Evolutionary conservation across 1,140 invertebrate species (phyloP), one percentile per base, ranked within the genome.

Genomic region (Papilio helenus): DNA sequence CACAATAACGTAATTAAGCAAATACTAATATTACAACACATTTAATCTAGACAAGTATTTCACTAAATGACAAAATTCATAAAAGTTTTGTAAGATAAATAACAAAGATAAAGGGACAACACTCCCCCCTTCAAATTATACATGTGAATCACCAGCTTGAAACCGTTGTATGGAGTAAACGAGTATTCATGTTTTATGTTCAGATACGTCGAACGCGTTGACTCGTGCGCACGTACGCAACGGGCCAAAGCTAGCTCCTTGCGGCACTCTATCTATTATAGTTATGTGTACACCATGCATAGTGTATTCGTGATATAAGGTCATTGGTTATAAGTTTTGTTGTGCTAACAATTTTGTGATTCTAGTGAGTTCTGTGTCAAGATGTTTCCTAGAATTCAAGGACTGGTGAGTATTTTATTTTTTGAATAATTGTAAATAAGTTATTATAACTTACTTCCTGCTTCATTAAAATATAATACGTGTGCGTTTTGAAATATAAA

Each of bases 341-440:
- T 82, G 77, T 85, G 79, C n/a, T 79, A 73, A 76, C 79, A n/a
- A 46, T 80, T 76, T 81, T 81, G 86, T 90, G 85, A 82, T 58
- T 83, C 77, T 89, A 74, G 58, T 82, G 73, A 4, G 65, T 79
- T 29, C 39, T 78, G 80, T 84, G 80, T 79, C 61, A 91, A 81
- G 73, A 93, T 93, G 92, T 93, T 93, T 87, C 92, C 92, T 26
- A 89, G 89, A 88, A 90, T 92, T 81, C 90, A 93, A 86, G 90
- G 90, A 84, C 82, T 93, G 90, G 90, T 93, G 61, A 90, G 90
- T 55, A 79, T 72, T 46, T 51, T 81, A 78, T 79, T 79, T 79
- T 80, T 55, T 29, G 8, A 34, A 34, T 49, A 16, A 55, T 20
- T 23, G 20, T 58, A 10, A 10, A 58, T 23, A 46, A 20, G 10